Conservation (phyloP, 2,888 invertebrate species). For the Poecilobothrus nobilitatus region DNA sequence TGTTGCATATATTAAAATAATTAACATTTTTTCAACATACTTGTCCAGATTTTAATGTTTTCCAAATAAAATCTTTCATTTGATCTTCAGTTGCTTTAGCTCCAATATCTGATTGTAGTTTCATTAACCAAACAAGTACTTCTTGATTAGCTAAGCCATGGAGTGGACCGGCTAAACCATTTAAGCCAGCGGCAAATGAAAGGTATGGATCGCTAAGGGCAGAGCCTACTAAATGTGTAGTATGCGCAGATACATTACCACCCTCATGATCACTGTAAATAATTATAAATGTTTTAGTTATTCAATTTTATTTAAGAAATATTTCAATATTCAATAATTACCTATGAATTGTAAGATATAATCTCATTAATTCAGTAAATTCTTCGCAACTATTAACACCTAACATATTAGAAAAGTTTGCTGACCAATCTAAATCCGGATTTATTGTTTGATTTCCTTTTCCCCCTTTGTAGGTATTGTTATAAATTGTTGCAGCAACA, state of each 20-base stretch:
- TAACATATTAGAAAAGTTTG: constrained; percentile 73
- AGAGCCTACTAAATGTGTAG: constrained; percentile 77
- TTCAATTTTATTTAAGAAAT: not conserved
- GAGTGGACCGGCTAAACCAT: constrained; percentile 79
- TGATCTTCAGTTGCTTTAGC: constrained; percentile 80
- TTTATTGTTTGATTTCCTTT: constrained; percentile 71
- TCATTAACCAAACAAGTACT: constrained; percentile 89
- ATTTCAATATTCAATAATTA: constrained; percentile 19
- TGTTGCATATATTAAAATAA: not conserved
- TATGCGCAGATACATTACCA: constrained; percentile 86
- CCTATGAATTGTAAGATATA: constrained; percentile 76
- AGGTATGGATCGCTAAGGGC: constrained; percentile 81
- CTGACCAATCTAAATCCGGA: constrained; percentile 71
- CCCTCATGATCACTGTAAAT: constrained; percentile 66
- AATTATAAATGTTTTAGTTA: not conserved
- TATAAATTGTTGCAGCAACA: constrained; percentile 77
- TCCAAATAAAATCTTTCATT: constrained; percentile 95
- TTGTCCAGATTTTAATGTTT: constrained; percentile 80
- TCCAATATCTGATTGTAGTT: constrained; percentile 77
- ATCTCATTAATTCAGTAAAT: constrained; percentile 75
- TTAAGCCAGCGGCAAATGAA: constrained; percentile 76
- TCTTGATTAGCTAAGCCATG: constrained; percentile 88
- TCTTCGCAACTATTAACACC: constrained; percentile 58
- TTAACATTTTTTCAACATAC: constrained; percentile 23
- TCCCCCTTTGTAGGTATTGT: constrained; percentile 60